Conservation (phyloP, 2,113 vertebrate genomes). For the Serilophus lunatus region DNA sequence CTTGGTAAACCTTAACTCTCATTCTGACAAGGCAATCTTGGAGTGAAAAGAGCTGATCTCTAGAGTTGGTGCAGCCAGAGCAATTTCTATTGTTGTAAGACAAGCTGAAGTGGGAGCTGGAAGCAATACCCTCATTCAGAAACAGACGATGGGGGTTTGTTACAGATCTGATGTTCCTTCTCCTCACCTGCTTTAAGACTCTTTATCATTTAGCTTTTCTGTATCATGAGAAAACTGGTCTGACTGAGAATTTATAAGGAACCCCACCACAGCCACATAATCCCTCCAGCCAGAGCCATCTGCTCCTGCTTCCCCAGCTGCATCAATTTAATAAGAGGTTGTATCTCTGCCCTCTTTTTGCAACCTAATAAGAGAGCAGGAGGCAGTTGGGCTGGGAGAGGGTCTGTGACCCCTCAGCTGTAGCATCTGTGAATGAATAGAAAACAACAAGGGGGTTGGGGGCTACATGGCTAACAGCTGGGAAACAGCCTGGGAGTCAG, state of each 20-base stretch:
- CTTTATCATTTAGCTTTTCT: neutral
- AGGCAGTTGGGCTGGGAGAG: neutral
- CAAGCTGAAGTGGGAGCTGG: neutral
- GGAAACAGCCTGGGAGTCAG: neutral
- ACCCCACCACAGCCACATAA: neutral
- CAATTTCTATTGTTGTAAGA: neutral
- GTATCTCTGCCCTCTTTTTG: neutral
- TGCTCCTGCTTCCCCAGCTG: neutral
- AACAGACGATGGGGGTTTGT: neutral
- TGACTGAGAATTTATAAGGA: neutral
- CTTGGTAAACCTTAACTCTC: neutral
- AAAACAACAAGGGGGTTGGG: neutral
- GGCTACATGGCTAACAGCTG: neutral
- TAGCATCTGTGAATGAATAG: neutral
- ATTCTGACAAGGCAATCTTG: neutral
- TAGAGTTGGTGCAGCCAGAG: neutral
- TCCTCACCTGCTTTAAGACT: neutral
- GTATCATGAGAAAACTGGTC: neutral
- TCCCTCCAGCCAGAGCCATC: slow-evolving; percentile 3
- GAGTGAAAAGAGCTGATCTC: neutral
- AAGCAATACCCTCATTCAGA: neutral
- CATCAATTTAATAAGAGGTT: neutral
- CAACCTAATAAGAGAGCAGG: neutral
- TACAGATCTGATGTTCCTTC: neutral
- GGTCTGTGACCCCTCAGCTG: neutral